Evolutionary conservation across 2,797 vertebrate species (phyloP).

Genomic region (Carcharodon carcharias): DNA sequence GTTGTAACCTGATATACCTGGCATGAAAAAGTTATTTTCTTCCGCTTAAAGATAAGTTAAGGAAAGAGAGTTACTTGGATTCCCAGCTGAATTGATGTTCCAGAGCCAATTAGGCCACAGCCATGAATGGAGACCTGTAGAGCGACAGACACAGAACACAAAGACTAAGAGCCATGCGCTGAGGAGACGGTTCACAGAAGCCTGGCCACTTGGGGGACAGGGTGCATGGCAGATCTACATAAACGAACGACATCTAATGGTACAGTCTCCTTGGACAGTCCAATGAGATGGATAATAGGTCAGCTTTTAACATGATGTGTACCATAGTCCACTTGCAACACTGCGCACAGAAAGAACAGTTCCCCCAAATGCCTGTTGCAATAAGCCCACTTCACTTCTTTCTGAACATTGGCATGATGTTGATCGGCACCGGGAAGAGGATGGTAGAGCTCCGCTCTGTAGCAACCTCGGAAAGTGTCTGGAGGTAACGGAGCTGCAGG

Average conservation of each 20-base stretch:
- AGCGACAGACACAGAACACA: not conserved
- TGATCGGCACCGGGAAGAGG: conserved; percentile 60
- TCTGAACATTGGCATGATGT: conserved; percentile 49
- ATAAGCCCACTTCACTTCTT: conserved; percentile 20
- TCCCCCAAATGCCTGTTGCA: not conserved
- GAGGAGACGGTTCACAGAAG: not conserved
- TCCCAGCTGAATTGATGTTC: not conserved
- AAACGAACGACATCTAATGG: not conserved
- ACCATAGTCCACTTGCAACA: not conserved
- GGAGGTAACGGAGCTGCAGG: conserved; percentile 66
- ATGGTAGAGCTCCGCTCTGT: conserved; percentile 60
- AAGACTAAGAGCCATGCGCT: not conserved
- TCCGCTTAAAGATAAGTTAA: not conserved
- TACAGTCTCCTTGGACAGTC: not conserved
- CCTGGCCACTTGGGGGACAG: not conserved
- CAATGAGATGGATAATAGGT: not conserved
- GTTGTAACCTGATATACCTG: not conserved
- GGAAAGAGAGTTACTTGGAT: not conserved
- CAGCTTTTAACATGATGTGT: not conserved
- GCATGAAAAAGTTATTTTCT: not conserved
- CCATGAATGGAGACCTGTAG: not conserved
- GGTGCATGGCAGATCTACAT: too few species aligned
- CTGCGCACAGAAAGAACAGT: not conserved
- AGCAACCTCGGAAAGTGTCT: conserved; percentile 56
- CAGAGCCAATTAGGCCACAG: not conserved